Percentiles rank a stretch among this genome's conserved stretches.
Conservation (phyloP, 2,797 vertebrate genomes). For the Cryptoblepharus egeriae region DNA sequence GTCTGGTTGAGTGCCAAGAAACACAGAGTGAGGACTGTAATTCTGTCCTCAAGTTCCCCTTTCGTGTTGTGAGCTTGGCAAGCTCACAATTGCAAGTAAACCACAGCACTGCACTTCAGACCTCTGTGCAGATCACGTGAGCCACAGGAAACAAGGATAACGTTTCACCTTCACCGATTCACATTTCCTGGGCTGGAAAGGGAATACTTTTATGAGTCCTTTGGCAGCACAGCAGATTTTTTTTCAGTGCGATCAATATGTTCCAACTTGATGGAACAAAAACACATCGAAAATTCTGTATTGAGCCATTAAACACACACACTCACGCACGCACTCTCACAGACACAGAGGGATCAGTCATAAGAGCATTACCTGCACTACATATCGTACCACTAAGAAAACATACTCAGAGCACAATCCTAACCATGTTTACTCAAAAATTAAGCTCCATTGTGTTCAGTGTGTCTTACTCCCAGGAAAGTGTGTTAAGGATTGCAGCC, state of each 20-base stretch:
- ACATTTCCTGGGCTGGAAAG: constrained; percentile 23
- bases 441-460: too few species aligned
- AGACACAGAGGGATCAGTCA: too few species aligned
- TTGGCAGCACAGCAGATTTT: constrained; percentile 4
- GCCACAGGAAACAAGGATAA: constrained; percentile 30
- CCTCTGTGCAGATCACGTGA: constrained; percentile 25
- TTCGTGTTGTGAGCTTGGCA: not conserved
- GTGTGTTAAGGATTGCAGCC: too few species aligned
- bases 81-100: not conserved
- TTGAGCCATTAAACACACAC: constrained; percentile 4
- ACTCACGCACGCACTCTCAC: too few species aligned
- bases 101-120: not conserved
- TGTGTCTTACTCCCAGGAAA: too few species aligned
- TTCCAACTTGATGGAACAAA: constrained; percentile 8
- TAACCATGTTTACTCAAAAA: too few species aligned
- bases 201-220: constrained; percentile 36
- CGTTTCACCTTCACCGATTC: constrained; percentile 23
- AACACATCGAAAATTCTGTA: constrained; percentile 27
- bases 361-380: constrained; percentile 57
- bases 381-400: constrained; percentile 62
- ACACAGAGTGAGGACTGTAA: constrained; percentile 15
- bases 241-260: constrained; percentile 38
- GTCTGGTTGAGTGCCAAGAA: constrained; percentile 3
- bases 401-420: constrained; percentile 66
- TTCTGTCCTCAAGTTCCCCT: not conserved